These are phyloP conservation scores for Pseudoatta argentina DNA, from an alignment of 1,140 invertebrate genomes.

Conservation along the genomic window DNA sequence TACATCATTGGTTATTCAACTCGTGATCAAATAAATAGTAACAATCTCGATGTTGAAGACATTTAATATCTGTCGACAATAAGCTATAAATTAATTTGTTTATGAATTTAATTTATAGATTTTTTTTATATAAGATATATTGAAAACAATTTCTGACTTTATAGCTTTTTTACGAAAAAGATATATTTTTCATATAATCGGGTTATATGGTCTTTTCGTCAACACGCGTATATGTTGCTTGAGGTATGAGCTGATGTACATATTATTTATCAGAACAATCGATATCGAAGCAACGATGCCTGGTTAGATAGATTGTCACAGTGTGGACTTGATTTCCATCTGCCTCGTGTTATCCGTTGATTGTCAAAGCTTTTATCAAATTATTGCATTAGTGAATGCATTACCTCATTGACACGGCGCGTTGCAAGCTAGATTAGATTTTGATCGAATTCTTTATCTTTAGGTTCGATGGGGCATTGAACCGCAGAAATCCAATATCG, in stretches of 20 bases:
- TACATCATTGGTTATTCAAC: neutral
- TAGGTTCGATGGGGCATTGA: neutral
- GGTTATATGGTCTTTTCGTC: neutral
- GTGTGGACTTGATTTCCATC: conserved; percentile 43
- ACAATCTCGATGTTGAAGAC: neutral
- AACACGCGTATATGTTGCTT: neutral
- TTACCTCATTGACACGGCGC: conserved; percentile 11
- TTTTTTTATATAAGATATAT: neutral
- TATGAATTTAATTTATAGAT: neutral
- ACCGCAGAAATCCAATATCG: neutral
- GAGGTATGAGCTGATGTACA: conserved; percentile 32
- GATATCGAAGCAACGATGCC: conserved; percentile 39
- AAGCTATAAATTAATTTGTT: neutral
- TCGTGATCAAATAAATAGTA: conserved; percentile 29
- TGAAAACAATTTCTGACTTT: neutral
- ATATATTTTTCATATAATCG: conserved; percentile 17
- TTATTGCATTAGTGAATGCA: conserved; percentile 24
- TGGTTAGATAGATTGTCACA: conserved; percentile 39
- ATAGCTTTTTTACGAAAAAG: neutral
- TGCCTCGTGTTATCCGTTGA: conserved; percentile 35
- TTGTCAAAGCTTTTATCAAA: conserved; percentile 57
- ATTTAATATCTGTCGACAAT: neutral
- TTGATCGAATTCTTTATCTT: conserved; percentile 48
- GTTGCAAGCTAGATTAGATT: conserved; percentile 42
- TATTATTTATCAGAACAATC: conserved; percentile 32